Conservation (phyloP, 2,797 vertebrate species). For the Nasua narica region DNA sequence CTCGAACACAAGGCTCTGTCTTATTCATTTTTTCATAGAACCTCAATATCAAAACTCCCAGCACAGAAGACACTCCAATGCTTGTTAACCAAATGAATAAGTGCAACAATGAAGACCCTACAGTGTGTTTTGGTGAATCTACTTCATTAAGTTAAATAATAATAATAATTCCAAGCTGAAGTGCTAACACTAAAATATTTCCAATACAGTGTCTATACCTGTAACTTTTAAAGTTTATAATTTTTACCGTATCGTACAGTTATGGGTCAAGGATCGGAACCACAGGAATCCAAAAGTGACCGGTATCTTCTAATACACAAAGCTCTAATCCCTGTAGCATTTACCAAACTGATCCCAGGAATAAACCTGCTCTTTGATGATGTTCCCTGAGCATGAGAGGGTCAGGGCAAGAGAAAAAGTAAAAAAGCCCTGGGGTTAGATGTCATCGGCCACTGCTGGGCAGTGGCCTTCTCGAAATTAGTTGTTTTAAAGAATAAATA, state of each 20-base stretch:
- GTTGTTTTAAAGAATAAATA: not conserved
- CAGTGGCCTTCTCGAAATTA: not conserved
- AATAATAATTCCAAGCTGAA: not conserved
- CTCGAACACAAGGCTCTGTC: not conserved
- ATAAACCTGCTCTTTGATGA: not conserved
- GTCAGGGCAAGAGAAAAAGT: not conserved
- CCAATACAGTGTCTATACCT: not conserved
- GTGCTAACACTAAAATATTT: not conserved
- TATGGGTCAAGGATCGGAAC: not conserved
- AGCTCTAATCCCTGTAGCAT: not conserved
- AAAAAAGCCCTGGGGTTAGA: not conserved
- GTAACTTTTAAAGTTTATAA: not conserved
- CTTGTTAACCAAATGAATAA: not conserved
- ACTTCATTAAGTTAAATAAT: slow-evolving; percentile 7
- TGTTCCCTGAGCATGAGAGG: not conserved
- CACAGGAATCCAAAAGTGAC: not conserved
- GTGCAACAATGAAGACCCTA: not conserved
- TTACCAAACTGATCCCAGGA: not conserved
- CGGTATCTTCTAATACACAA: not conserved
- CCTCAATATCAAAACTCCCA: not conserved
- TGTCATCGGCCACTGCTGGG: not conserved
- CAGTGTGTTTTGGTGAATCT: not conserved
- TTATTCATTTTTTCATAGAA: not conserved
- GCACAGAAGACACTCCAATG: not conserved
- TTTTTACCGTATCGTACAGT: not conserved